A percentile compares a stretch with the other conserved stretches of the same genome.
Conservation (phyloP, 2,113 vertebrate genomes). For the Empidonax alnorum region DNA sequence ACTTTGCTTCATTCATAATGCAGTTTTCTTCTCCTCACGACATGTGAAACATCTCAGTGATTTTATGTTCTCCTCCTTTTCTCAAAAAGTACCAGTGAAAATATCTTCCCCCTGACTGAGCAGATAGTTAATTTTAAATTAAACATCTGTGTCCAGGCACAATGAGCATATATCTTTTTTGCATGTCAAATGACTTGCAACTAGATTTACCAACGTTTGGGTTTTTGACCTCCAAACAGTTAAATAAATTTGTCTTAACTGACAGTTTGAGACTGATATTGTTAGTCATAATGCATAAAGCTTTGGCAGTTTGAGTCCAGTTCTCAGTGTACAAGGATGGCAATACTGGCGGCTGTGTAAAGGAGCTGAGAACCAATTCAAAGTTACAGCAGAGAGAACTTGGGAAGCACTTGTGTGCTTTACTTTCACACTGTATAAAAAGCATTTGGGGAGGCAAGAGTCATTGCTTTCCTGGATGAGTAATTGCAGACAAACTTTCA, state of each 20-base stretch:
- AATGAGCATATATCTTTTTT: neutral
- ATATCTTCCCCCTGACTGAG: neutral
- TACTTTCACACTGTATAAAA: neutral
- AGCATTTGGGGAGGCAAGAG: neutral
- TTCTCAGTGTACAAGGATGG: neutral
- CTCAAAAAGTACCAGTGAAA: neutral
- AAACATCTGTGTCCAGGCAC: neutral
- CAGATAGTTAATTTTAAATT: constrained; percentile 40
- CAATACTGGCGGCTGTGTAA: accelerated
- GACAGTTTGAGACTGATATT: neutral
- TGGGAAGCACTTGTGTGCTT: neutral
- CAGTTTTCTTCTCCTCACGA: neutral
- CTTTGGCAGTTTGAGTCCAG: neutral
- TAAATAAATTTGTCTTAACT: neutral
- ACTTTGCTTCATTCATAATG: constrained; percentile 3
- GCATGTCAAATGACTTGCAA: neutral
- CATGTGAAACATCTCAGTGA: neutral
- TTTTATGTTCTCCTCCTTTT: constrained; percentile 6
- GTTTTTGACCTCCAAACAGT: neutral
- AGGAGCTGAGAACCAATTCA: neutral
- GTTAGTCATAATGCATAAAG: neutral
- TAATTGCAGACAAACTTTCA: neutral
- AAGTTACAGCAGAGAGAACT: neutral
- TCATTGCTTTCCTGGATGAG: neutral
- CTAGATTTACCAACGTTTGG: neutral